phyloP scores from a whole-genome alignment of 2,113 vertebrate genomes.

The Austrofundulus limnaeus region DNA sequence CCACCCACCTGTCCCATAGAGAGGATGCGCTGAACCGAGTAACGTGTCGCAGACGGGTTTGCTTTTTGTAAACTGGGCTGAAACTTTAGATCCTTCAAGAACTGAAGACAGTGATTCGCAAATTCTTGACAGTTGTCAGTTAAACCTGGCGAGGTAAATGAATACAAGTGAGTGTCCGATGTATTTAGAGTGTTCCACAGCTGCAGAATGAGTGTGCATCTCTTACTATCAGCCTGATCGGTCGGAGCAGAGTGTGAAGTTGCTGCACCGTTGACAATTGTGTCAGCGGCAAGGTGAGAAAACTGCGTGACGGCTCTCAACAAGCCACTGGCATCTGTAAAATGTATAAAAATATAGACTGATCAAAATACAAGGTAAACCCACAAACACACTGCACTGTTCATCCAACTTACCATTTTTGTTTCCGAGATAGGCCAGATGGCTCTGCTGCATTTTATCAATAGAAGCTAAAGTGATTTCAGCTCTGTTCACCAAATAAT shows the following conservation, averaged over 20 bases:
- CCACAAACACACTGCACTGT: background rate
- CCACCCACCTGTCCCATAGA: conserved; percentile 82
- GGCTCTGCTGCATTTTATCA: conserved; percentile 81
- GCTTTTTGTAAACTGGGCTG: conserved; percentile 75
- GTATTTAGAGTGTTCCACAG: background rate
- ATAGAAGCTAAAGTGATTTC: conserved; percentile 80
- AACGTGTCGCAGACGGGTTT: conserved; percentile 67
- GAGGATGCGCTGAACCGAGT: conserved; percentile 77
- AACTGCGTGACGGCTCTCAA: conserved; percentile 86
- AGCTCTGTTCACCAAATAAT: conserved; percentile 87
- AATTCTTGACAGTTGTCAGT: conserved; percentile 86
- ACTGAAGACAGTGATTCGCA: conserved; percentile 83
- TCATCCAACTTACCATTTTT: conserved; percentile 71
- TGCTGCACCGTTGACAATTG: conserved; percentile 85
- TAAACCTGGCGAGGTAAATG: conserved; percentile 73
- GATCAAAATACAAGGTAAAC: background rate
- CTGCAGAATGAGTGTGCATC: background rate
- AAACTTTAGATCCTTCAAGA: conserved; percentile 83
- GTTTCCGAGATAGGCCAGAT: conserved; percentile 76
- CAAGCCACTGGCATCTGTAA: conserved; percentile 80
- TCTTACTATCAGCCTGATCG: conserved; percentile 90
- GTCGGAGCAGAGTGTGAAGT: conserved; percentile 86
- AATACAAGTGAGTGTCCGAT: background rate
- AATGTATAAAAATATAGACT: background rate
- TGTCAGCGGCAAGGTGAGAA: conserved; percentile 87